Evolutionary conservation across 2,797 vertebrate genomes (phyloP).

Genomic region (Holocentrus rufus): DNA sequence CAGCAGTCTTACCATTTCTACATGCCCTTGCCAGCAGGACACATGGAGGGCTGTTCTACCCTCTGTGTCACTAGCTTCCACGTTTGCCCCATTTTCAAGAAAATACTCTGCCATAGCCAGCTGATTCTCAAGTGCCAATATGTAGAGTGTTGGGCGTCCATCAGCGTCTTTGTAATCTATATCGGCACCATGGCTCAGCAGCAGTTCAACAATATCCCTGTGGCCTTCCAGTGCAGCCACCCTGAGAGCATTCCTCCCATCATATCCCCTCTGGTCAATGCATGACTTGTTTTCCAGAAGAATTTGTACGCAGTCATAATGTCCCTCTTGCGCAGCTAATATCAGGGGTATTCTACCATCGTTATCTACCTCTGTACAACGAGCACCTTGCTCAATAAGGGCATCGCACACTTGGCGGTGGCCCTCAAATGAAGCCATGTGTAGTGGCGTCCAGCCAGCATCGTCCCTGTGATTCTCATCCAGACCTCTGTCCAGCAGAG

Average conservation of each 20-base stretch:
- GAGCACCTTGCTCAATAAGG: slow-evolving; percentile 97
- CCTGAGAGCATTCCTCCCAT: slow-evolving; percentile 93
- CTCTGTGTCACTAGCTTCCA: slow-evolving; percentile 93
- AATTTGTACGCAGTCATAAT: slow-evolving; percentile 95
- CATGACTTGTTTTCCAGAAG: slow-evolving; percentile 93
- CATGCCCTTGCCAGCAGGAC: slow-evolving; percentile 98
- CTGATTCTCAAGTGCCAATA: slow-evolving; percentile 96
- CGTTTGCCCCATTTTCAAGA: slow-evolving; percentile 94
- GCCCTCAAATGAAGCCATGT: slow-evolving; percentile 98
- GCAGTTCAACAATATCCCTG: slow-evolving; percentile 93
- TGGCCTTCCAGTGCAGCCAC: slow-evolving; percentile 96
- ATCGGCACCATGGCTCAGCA: slow-evolving; percentile 92
- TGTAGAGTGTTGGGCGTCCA: slow-evolving; percentile 95
- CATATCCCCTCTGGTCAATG: slow-evolving; percentile 94
- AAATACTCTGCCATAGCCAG: slow-evolving; percentile 96
- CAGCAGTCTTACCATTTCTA: slow-evolving; percentile 94
- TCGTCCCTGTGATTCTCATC: slow-evolving; percentile 99
- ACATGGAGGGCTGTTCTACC: slow-evolving; percentile 97
- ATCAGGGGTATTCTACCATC: slow-evolving; percentile 96
- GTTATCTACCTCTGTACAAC: slow-evolving; percentile 95
- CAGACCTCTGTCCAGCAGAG: slow-evolving; percentile 97
- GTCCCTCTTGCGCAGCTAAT: slow-evolving; percentile 94
- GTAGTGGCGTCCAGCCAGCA: slow-evolving; percentile 97
- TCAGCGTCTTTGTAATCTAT: slow-evolving; percentile 96
- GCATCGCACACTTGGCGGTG: slow-evolving; percentile 95